Evolutionary conservation across 2,797 vertebrate genomes (phyloP), one percentile per base, ranked within the genome.

Genomic region (Melanotaenia nigrans): DNA sequence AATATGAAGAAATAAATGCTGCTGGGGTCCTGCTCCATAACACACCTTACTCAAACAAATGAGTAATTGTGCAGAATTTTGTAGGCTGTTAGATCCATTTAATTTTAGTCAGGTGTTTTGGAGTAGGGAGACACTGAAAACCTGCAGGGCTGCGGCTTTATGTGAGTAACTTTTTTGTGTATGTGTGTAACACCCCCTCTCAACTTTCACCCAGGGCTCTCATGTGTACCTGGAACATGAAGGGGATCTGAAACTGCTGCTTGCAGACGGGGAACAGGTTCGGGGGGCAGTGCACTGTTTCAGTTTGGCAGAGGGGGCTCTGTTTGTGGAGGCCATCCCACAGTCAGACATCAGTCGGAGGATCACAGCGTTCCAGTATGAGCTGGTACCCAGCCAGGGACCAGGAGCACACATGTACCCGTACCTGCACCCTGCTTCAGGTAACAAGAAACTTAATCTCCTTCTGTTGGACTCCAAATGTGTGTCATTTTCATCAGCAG

Each of bases 331-430:
- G 92, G 96, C 97, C 0, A 93, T 95, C 0, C 93, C 95, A 0
- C 96, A 95, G 77, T 88, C 87, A 30, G 97, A 98, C 94, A 97
- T 98, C 90, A 94, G 97, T 89, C 92, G 95, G 71, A 96, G 95
- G 91, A 96, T 96, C 67, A 96, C 96, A 0, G 95, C 96, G 68
- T 97, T 99, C 91, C 96, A 96, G 81, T 99, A 99, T 1, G 96
- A 99, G 81, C 77, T 99, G 88, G 93, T 95, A 84, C 89, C 78
- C 85, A 90, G 70, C 28, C 82, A 65, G 63, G 65, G 84, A 18
- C 92, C 91, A 47, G 86, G 81, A 57, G 89, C 2, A 67, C 92
- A 67, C 84, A 90, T 73, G 89, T 83, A 86, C 77, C 87, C 92
- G 0, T 81, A 63, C 85, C 90, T 77, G 86, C 71, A 82, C n/a